These are phyloP conservation scores for Cantharis flavilabris DNA, from an alignment of 2,888 invertebrate species.

Conservation along the genomic window DNA sequence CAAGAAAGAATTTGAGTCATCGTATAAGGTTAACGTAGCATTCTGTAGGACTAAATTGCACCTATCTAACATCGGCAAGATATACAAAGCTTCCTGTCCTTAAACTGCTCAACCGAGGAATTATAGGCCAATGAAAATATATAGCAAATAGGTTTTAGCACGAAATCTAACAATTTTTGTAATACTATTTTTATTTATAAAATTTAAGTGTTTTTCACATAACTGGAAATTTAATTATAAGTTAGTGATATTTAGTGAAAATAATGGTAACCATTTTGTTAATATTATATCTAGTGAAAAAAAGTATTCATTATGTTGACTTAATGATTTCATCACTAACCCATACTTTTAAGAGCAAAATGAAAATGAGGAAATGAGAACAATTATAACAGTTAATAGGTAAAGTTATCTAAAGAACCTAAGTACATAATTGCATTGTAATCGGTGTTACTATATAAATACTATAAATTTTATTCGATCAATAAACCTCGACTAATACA, in stretches of 20 bases:
- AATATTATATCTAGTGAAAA: background rate
- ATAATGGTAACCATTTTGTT: background rate
- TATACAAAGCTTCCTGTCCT: conserved; percentile 29
- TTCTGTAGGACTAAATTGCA: conserved; percentile 37
- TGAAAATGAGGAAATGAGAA: background rate
- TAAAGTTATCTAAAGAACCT: background rate
- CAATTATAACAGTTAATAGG: background rate
- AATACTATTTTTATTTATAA: background rate
- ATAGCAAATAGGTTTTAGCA: conserved; percentile 36
- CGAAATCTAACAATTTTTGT: conserved; percentile 31
- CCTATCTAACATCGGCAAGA: conserved; percentile 34
- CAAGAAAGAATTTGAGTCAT: conserved; percentile 30
- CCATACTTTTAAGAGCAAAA: background rate
- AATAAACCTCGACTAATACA: background rate
- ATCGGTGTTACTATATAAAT: background rate
- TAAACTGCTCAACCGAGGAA: conserved; percentile 34
- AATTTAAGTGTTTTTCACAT: background rate
- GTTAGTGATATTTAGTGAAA: background rate
- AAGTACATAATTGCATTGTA: background rate
- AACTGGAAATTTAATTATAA: background rate
- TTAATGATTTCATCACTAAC: background rate
- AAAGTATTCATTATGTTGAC: background rate
- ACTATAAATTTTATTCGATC: background rate
- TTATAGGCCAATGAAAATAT: conserved; percentile 41
- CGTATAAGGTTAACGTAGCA: conserved; percentile 36